phyloP scores from a whole-genome alignment of 2,113 vertebrate genomes.

The Channa maculata region DNA sequence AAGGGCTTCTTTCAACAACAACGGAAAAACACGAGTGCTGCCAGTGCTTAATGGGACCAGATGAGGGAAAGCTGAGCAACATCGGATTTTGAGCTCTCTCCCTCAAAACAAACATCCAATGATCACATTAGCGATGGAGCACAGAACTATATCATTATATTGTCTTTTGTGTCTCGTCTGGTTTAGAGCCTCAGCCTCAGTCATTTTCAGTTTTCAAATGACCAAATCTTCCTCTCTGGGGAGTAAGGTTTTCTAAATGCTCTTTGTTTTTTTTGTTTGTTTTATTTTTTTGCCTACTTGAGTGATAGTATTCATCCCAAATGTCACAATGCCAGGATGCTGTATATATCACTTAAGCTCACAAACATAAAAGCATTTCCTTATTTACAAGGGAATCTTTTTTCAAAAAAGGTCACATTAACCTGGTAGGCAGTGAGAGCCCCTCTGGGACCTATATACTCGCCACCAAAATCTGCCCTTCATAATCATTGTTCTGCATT shows the following conservation, averaged over 20 bases:
- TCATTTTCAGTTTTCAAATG: conserved; percentile 12
- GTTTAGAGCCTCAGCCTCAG: conserved; percentile 8
- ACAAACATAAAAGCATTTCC: background rate
- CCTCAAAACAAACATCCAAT: conserved; percentile 80
- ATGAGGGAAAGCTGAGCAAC: conserved; percentile 78
- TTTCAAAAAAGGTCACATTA: too few species aligned
- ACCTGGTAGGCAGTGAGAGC: too few species aligned
- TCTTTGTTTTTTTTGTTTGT: background rate
- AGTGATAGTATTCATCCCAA: background rate
- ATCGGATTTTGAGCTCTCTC: conserved; percentile 68
- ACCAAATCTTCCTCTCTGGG: background rate
- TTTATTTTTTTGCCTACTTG: background rate
- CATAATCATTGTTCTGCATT: too few species aligned
- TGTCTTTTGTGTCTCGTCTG: conserved; percentile 63
- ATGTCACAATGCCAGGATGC: background rate
- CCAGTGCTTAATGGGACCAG: conserved; percentile 78
- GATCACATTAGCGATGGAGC: conserved; percentile 72
- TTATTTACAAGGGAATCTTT: too few species aligned
- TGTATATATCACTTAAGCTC: background rate
- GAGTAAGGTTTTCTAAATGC: background rate
- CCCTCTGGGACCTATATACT: too few species aligned
- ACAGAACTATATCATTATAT: conserved; percentile 72
- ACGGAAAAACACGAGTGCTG: conserved; percentile 75
- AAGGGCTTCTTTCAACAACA: conserved; percentile 75
- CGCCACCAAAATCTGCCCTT: too few species aligned